These are phyloP conservation scores for Coenonympha glycerion DNA, from an alignment of 2,888 invertebrate species.

Conservation along the genomic window DNA sequence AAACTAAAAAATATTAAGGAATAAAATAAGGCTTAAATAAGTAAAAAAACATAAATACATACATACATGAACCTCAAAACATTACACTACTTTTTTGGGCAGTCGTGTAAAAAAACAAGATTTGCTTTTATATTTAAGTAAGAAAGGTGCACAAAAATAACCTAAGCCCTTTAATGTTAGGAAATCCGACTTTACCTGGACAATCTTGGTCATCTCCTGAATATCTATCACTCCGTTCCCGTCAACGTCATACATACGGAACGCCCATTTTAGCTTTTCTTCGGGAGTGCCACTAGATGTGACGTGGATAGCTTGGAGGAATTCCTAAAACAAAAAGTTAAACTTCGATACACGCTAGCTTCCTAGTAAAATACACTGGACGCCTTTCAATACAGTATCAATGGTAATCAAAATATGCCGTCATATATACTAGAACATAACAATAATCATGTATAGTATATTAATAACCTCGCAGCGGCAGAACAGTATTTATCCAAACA, in stretches of 20 bases:
- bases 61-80: too few relatives aligned
- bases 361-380: constrained; percentile 14
- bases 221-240: constrained; percentile 98
- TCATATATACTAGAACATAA: background rate
- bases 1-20: too few relatives aligned
- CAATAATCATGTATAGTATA: constrained; percentile 4
- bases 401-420: background rate
- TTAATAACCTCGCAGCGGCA: constrained; percentile 22
- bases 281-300: constrained; percentile 98
- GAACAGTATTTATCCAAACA: constrained; percentile 22
- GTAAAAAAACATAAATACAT: too few relatives aligned
- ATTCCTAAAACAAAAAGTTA: constrained; percentile 84
- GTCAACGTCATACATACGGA: constrained; percentile 99
- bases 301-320: constrained; percentile 97
- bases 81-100: too few relatives aligned
- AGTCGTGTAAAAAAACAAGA: too few relatives aligned
- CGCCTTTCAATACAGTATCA: background rate
- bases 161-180: background rate
- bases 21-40: too few relatives aligned
- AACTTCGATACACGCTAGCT: constrained; percentile 34
- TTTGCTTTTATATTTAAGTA: too few relatives aligned
- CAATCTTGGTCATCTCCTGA: constrained; percentile 99
- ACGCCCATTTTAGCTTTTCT: constrained; percentile 99
- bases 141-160: too few relatives aligned
- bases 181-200: constrained; percentile 86